A percentile compares a stretch with the other conserved stretches of the same genome.
Conservation (phyloP, 2,888 invertebrate genomes). For the Trissolcus brochymenae region DNA sequence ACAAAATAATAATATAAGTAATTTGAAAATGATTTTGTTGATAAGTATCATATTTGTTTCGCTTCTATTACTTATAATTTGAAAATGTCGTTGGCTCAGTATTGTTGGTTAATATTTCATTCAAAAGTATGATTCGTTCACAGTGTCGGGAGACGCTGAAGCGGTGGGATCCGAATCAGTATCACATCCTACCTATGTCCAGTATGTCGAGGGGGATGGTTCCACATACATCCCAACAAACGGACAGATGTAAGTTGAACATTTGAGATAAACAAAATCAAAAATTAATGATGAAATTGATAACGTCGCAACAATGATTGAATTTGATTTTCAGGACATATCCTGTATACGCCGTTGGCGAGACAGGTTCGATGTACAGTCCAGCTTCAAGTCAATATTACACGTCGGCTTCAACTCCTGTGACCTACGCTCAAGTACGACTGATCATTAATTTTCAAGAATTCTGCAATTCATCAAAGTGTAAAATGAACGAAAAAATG, state of each 20-base stretch:
- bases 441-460: background rate
- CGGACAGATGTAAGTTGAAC: constrained; percentile 80
- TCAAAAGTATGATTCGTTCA: constrained; percentile 56
- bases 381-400: constrained; percentile 84
- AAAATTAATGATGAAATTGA: background rate
- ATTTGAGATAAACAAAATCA: too few species aligned
- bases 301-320: background rate
- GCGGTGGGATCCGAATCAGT: constrained; percentile 78
- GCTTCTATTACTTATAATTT: too few species aligned
- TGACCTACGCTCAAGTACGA: constrained; percentile 81
- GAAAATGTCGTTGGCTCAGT: too few species aligned
- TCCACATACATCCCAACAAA: constrained; percentile 80
- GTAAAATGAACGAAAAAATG: too few species aligned
- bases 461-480: background rate
- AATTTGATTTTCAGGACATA: constrained; percentile 79
- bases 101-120: too few species aligned
- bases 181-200: constrained; percentile 80
- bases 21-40: background rate
- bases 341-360: constrained; percentile 87
- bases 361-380: constrained; percentile 81
- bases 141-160: constrained; percentile 77
- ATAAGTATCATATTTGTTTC: constrained; percentile 7
- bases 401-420: constrained; percentile 81
- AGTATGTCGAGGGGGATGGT: constrained; percentile 81
- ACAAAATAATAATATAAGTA: too few species aligned